Conservation (phyloP, 1,140 invertebrate species). For the Coelopa frigida region DNA sequence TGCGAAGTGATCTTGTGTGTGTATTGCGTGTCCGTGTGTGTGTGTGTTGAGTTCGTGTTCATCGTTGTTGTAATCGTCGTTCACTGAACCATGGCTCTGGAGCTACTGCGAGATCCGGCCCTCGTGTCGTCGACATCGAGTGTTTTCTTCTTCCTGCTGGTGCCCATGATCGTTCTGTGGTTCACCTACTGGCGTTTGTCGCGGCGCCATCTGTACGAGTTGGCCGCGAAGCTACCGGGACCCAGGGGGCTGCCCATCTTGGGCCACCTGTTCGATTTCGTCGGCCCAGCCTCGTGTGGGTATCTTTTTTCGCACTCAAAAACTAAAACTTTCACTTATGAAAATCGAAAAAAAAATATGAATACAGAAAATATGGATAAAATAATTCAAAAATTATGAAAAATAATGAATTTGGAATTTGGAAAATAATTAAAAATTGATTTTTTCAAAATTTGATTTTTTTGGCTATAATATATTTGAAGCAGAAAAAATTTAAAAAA, state of each 20-base stretch:
- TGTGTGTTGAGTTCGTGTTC: too few relatives aligned
- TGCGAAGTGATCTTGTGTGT: too few relatives aligned
- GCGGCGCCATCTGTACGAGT: conserved; percentile 57
- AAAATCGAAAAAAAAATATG: not conserved
- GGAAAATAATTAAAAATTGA: not conserved
- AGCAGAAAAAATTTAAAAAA: too few relatives aligned
- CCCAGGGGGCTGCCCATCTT: conserved; percentile 60
- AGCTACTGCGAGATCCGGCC: conserved; percentile 32
- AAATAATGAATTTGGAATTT: not conserved
- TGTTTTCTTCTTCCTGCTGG: conserved; percentile 60
- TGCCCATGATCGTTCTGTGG: conserved; percentile 60
- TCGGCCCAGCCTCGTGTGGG: conserved; percentile 52
- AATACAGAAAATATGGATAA: not conserved
- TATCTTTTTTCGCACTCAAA: not conserved
- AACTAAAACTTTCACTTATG: not conserved
- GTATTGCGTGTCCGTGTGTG: too few relatives aligned
- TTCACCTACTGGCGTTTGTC: conserved; percentile 67
- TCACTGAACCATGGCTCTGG: conserved; percentile 28
- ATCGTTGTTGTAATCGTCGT: too few relatives aligned
- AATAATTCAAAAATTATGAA: not conserved
- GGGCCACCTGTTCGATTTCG: conserved; percentile 63
- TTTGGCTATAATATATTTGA: too few relatives aligned
- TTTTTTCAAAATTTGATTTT: not conserved
- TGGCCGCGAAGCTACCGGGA: conserved; percentile 63
- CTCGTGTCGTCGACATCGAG: conserved; percentile 48